Evolutionary conservation across 2,113 vertebrate species (phyloP).

Genomic region (Neolamprologus fasciatus): DNA sequence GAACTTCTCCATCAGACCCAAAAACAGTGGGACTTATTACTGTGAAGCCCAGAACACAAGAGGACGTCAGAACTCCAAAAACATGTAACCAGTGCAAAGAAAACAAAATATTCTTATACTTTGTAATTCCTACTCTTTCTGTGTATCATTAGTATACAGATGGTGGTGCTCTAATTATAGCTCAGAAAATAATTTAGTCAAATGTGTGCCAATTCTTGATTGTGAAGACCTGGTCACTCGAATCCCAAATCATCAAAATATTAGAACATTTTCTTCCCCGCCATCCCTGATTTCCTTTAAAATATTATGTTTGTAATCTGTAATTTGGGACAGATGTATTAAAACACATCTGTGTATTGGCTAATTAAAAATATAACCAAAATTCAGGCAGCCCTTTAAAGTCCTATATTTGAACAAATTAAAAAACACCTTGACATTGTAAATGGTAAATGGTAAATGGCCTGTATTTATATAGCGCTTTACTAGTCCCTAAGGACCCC

Average conservation of each 20-base stretch:
- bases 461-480: too few species aligned
- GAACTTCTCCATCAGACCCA: fast-evolving
- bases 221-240: background rate
- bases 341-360: background rate
- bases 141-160: background rate
- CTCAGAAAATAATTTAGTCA: background rate
- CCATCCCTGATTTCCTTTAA: background rate
- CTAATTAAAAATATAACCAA: background rate
- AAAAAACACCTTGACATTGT: fast-evolving
- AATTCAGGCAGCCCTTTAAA: background rate
- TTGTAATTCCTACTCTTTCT: background rate
- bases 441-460: background rate
- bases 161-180: background rate
- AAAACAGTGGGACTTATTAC: background rate
- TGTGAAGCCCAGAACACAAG: background rate
- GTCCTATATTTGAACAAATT: background rate
- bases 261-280: background rate
- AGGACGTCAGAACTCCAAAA: background rate
- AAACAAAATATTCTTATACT: background rate
- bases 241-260: background rate
- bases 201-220: background rate
- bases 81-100: background rate
- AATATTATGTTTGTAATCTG: background rate
- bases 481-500: too few species aligned
- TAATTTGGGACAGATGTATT: background rate